Evolutionary conservation across 2,113 vertebrate species (phyloP).

Genomic region (Sturnus vulgaris): DNA sequence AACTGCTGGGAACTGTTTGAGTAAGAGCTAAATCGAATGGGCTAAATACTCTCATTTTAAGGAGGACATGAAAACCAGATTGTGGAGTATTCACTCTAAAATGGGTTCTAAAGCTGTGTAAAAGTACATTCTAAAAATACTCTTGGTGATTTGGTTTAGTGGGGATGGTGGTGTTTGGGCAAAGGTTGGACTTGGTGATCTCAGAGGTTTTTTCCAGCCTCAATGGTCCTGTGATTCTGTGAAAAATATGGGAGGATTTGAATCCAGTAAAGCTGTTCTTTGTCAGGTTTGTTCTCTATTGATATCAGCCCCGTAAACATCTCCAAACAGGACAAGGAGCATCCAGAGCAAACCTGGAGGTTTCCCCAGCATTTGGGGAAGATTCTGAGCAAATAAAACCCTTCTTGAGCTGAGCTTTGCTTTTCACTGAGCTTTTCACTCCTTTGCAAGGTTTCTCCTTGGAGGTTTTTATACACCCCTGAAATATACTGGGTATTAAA

Average conservation of each 20-base stretch:
- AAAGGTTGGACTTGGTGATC: not conserved
- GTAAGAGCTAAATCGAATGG: not conserved
- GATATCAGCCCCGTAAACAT: not conserved
- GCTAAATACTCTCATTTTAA: not conserved
- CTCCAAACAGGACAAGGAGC: not conserved
- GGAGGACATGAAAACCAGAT: not conserved
- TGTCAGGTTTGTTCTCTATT: not conserved
- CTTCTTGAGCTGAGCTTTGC: not conserved
- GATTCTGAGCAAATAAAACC: not conserved
- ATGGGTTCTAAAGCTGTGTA: not conserved
- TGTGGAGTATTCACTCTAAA: not conserved
- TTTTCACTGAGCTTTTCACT: not conserved
- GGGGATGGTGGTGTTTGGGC: accelerated
- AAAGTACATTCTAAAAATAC: not conserved
- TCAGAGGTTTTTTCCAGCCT: not conserved
- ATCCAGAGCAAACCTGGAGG: not conserved
- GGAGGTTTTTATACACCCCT: not conserved
- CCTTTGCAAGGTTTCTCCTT: not conserved
- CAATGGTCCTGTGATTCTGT: no score
- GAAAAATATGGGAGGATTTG: not conserved
- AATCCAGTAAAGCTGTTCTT: not conserved
- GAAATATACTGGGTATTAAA: not conserved
- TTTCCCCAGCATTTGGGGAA: not conserved
- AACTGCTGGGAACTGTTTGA: not conserved
- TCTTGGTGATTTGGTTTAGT: accelerated